Percentiles rank a stretch among this genome's conserved stretches.
Evolutionary conservation across 2,797 vertebrate genomes (phyloP).

Genomic region (Pitangus sulphuratus): DNA sequence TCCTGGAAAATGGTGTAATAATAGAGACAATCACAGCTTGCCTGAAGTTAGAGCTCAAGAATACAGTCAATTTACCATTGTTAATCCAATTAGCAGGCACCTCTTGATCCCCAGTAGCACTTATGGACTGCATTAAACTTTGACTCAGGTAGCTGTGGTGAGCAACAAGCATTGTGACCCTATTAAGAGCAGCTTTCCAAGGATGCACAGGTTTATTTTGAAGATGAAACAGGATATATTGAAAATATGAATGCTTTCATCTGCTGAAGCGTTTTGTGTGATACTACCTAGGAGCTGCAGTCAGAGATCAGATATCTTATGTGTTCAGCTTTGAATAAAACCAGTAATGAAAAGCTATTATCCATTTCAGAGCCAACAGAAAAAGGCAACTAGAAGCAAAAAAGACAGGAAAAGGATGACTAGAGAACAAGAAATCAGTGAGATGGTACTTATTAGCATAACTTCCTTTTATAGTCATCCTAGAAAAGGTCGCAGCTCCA

Average conservation of each 20-base stretch:
- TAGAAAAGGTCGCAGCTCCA: background rate
- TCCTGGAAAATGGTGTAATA: background rate
- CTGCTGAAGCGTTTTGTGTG: background rate
- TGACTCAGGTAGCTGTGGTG: background rate
- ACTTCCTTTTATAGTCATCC: background rate
- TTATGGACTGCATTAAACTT: background rate
- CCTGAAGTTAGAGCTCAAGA: background rate
- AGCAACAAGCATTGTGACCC: background rate
- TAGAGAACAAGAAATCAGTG: background rate
- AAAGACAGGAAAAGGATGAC: background rate
- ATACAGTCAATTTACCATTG: background rate
- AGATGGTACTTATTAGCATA: background rate
- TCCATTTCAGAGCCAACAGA: background rate
- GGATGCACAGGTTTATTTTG: background rate
- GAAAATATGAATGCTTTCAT: background rate
- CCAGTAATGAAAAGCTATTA: background rate
- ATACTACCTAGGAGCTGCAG: background rate
- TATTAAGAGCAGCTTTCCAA: background rate
- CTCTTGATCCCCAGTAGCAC: background rate
- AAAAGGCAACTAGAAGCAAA: background rate
- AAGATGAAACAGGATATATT: background rate
- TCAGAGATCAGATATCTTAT: background rate
- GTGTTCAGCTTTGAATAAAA: background rate
- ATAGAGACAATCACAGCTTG: background rate
- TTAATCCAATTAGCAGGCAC: background rate